Conservation (phyloP, 2,888 invertebrate genomes). For the Cylindroiulus punctatus region DNA sequence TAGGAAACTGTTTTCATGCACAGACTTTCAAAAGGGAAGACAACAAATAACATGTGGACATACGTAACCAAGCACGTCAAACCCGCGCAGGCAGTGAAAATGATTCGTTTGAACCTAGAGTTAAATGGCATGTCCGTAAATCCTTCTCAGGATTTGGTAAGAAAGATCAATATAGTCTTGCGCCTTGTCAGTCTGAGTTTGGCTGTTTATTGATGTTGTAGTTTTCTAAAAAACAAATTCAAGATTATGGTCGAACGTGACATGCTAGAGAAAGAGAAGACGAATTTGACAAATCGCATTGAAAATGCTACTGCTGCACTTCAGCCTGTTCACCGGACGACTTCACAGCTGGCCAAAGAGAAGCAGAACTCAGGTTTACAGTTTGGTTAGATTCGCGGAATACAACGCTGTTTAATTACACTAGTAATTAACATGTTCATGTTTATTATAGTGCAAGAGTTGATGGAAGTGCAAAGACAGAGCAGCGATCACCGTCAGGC, state of each 20-base stretch:
- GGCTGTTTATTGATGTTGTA: background rate
- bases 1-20: background rate
- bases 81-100: background rate
- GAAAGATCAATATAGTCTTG: background rate
- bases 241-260: constrained; percentile 2
- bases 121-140: background rate
- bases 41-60: background rate
- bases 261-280: constrained; percentile 1
- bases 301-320: background rate
- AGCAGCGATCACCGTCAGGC: background rate
- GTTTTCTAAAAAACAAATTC: background rate
- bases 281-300: constrained; percentile 4
- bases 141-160: background rate
- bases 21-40: background rate
- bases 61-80: constrained; percentile 21
- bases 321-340: background rate
- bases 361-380: background rate
- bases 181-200: too few species aligned
- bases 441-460: background rate
- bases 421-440: background rate
- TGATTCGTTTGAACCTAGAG: background rate
- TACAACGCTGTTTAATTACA: background rate
- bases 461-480: background rate
- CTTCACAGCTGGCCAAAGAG: background rate
- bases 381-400: background rate